Conservation (phyloP, 2,888 invertebrate genomes). For the Eumerus sabulonum region DNA sequence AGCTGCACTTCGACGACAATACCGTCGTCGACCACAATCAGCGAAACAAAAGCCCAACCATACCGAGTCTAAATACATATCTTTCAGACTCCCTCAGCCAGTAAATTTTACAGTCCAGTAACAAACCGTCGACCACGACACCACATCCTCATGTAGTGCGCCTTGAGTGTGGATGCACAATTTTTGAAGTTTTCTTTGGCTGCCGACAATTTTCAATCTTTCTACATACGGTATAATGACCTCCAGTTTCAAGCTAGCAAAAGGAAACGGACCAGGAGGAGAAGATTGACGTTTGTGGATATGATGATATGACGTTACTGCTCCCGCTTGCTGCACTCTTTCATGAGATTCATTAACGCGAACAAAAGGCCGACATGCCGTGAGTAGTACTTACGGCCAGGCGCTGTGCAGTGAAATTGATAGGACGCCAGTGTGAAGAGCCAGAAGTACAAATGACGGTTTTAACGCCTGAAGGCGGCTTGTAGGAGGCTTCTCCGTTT, state of each 20-base stretch:
- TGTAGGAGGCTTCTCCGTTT: slow-evolving; percentile 28
- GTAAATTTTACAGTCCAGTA: slow-evolving; percentile 6
- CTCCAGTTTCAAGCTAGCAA: too few species aligned
- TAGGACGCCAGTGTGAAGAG: slow-evolving; percentile 38
- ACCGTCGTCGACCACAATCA: slow-evolving; percentile 45
- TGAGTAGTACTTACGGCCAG: slow-evolving; percentile 42
- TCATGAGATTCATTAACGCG: slow-evolving; percentile 65
- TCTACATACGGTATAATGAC: background rate
- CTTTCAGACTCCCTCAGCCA: slow-evolving; percentile 16
- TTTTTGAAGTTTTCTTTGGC: slow-evolving; percentile 41
- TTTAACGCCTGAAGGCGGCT: background rate
- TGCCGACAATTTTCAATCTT: slow-evolving; percentile 7
- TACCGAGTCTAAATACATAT: slow-evolving; percentile 15
- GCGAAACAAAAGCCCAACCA: slow-evolving; percentile 48
- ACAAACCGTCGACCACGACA: slow-evolving; percentile 23
- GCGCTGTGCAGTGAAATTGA: slow-evolving; percentile 49
- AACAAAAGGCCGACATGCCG: slow-evolving; percentile 56
- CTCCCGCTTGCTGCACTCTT: slow-evolving; percentile 37
- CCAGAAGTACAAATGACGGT: background rate
- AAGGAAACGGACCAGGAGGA: too few species aligned
- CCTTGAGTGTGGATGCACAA: slow-evolving; percentile 41
- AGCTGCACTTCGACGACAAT: slow-evolving; percentile 9
- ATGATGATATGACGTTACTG: too few species aligned
- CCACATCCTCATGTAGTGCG: slow-evolving; percentile 49
- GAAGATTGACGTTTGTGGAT: slow-evolving; percentile 9